Evolutionary conservation across 2,797 vertebrate genomes (phyloP).

Genomic region (Danio albolineatus): DNA sequence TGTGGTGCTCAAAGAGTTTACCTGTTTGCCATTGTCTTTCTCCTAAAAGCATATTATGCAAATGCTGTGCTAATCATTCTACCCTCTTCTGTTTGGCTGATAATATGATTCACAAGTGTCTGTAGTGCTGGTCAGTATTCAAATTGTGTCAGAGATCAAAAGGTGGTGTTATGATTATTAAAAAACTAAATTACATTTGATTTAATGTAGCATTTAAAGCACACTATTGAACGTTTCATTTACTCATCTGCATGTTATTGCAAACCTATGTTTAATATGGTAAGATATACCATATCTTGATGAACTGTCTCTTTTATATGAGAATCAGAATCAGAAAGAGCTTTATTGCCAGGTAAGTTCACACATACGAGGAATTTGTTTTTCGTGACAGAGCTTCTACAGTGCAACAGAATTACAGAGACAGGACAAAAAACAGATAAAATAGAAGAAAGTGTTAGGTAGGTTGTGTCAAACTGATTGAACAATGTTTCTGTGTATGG

Average conservation of each 20-base stretch:
- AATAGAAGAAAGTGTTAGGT: too few species aligned
- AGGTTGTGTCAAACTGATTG: not conserved
- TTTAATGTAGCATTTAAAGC: too few species aligned
- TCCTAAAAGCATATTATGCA: not conserved
- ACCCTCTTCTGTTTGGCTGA: not conserved
- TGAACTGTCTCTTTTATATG: not conserved
- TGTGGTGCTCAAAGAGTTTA: not conserved
- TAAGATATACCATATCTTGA: not conserved
- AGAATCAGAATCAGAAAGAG: too few species aligned
- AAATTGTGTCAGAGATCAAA: slow-evolving; percentile 6
- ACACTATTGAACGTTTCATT: not conserved
- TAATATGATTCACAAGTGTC: not conserved
- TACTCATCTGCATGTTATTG: not conserved
- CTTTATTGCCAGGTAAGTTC: too few species aligned
- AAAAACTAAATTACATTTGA: too few species aligned
- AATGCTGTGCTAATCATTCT: not conserved
- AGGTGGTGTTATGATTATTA: not conserved
- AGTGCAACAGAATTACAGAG: too few species aligned
- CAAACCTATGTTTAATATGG: not conserved
- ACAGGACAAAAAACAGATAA: too few species aligned
- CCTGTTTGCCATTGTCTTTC: not conserved
- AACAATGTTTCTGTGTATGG: not conserved
- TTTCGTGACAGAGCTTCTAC: too few species aligned
- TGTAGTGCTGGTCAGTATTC: not conserved
- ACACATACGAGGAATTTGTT: too few species aligned